Evolutionary conservation across 2,113 vertebrate genomes (phyloP).

Genomic region (Girardinichthys multiradiatus): DNA sequence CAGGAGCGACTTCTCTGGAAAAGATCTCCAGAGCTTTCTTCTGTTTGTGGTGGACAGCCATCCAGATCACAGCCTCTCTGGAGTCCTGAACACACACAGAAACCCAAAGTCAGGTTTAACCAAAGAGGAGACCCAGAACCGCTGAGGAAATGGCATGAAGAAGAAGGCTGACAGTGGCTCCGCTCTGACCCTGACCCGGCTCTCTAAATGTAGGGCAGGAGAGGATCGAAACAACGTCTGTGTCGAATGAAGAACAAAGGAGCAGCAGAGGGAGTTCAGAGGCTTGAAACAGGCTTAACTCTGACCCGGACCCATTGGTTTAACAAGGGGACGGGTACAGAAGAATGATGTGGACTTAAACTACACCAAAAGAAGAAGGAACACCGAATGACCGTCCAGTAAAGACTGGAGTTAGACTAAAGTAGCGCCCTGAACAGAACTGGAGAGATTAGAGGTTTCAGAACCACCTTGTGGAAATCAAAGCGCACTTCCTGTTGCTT

Average conservation of each 20-base stretch:
- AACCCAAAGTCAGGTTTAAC: neutral
- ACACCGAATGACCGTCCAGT: too few relatives aligned
- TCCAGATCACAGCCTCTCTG: constrained; percentile 86
- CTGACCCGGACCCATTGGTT: neutral
- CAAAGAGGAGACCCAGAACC: neutral
- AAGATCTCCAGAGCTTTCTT: constrained; percentile 88
- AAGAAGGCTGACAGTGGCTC: constrained; percentile 1
- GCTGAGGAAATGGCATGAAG: neutral
- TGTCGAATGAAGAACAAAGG: neutral
- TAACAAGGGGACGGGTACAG: neutral
- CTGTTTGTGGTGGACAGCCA: constrained; percentile 85
- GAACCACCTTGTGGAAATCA: too few relatives aligned
- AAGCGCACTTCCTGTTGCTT: too few relatives aligned
- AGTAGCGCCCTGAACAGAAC: too few relatives aligned
- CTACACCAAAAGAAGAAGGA: neutral
- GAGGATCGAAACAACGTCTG: neutral
- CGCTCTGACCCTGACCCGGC: constrained; percentile 7
- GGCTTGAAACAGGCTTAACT: constrained; percentile 26
- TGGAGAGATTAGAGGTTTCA: too few relatives aligned
- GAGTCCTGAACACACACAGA: constrained; percentile 61
- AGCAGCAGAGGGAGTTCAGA: neutral
- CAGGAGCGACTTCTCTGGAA: constrained; percentile 84
- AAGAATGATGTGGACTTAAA: neutral
- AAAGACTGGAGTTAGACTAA: too few relatives aligned
- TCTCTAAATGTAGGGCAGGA: neutral